Evolutionary conservation across 2,888 invertebrate species (phyloP).

Genomic region (Prenolepis imparis): DNA sequence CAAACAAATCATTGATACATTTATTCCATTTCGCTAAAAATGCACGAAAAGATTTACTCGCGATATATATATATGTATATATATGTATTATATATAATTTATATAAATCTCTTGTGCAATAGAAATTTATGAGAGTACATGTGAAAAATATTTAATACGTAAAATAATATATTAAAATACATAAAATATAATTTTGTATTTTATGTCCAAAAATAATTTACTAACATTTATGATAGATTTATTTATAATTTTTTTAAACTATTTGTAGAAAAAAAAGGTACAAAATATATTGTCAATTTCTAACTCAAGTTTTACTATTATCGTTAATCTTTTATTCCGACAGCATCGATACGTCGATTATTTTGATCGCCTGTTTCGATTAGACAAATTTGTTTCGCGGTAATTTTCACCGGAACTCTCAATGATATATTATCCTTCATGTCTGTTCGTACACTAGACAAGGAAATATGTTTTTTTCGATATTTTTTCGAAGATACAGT

Average conservation of each 20-base stretch:
- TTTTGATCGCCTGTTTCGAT: constrained; percentile 3
- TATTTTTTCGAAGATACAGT: not conserved
- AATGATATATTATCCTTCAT: not conserved
- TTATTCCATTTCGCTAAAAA: not conserved
- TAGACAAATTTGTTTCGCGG: constrained; percentile 22
- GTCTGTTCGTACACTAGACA: not conserved
- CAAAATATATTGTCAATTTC: constrained; percentile 2
- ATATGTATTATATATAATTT: not conserved
- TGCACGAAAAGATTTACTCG: not conserved
- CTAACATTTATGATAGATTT: not conserved
- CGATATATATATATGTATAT: not conserved
- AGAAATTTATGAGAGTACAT: not conserved
- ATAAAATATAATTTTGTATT: not conserved
- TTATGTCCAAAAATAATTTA: constrained; percentile 6
- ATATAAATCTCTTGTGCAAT: not conserved
- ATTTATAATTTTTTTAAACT: not conserved
- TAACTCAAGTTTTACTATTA: not conserved
- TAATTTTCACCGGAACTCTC: not conserved
- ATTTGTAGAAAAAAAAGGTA: not conserved
- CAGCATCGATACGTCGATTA: not conserved
- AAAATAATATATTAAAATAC: constrained; percentile 1
- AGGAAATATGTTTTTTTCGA: not conserved
- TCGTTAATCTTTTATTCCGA: not conserved
- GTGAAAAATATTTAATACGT: not conserved
- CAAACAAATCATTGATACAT: not conserved